Conservation (phyloP, 2,888 invertebrate species). For the Eupithecia dodoneata region DNA sequence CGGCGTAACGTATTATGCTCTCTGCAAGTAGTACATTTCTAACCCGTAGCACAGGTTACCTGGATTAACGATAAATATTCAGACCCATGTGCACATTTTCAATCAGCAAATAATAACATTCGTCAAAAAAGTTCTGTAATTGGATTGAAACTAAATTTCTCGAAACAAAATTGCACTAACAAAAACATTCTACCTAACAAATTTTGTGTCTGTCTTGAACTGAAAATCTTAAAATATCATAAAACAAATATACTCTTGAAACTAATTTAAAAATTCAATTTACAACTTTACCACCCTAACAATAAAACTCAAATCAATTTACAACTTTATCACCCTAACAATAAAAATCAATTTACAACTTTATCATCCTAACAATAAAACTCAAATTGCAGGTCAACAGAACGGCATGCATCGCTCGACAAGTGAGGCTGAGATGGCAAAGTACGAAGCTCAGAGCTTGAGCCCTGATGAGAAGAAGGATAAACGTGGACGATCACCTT, state of each 20-base stretch:
- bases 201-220: neutral
- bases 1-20: too few species aligned
- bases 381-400: constrained; percentile 57
- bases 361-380: neutral
- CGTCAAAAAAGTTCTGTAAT: neutral
- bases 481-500: constrained; percentile 95
- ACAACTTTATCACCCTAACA: neutral
- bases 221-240: neutral
- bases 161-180: neutral
- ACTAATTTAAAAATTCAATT: neutral
- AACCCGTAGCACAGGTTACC: too few species aligned
- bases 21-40: too few species aligned
- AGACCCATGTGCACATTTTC: neutral
- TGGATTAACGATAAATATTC: neutral
- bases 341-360: neutral
- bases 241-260: neutral
- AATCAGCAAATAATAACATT: neutral
- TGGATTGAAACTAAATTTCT: neutral
- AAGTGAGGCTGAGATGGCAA: constrained; percentile 90
- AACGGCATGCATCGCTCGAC: constrained; percentile 88
- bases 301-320: neutral
- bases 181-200: neutral
- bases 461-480: constrained; percentile 85
- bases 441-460: constrained; percentile 82
- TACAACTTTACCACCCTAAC: neutral